Evolutionary conservation across 1,140 invertebrate genomes (phyloP), one percentile per base, ranked within the genome.

Genomic region (Trachelipus rathkii): DNA sequence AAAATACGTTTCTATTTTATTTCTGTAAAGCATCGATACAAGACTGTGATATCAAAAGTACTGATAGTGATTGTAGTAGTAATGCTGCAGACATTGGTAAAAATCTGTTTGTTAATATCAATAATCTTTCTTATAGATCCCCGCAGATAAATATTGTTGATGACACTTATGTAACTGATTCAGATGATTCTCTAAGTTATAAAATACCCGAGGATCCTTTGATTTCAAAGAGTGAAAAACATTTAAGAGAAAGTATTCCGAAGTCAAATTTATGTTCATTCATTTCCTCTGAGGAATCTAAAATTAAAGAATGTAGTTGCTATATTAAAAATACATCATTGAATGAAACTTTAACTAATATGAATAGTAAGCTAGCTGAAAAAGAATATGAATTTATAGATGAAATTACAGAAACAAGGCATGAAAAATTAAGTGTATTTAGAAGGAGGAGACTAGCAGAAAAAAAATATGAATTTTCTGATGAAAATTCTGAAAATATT

Each of bases 401-500:
- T 81, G 92, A 94, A 77, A 88, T 90, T 23, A 74, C 79, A 10
- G 91, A 93, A 79, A 87, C 79, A 21, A 75, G 80, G 2, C 78
- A 81, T 43, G 92, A 94, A 83, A 94, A 93, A 83, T 88, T 94
- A 5, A 77, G 79, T 72, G 67, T 81, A 6, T 82, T 82, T 71
- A 45, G 81, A 45, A 75, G 78, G 73, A 79, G 93, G 71, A 87
- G 92, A 4, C 84, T 95, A 44, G 94, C 94, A 0, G 93, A 96
- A 82, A 95, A 95, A 84, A 95, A 95, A 83, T 96, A 96, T 83
- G 94, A 95, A 83, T 94, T 95, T 82, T 92, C 91, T 5, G 93
- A 94, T 75, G 92, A 93, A 81, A 93, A 84, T 71, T 80, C 83
- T 24, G 84, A 93, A 83, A 93, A 93, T 84, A 75, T 82, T 23